Evolutionary conservation across 2,888 invertebrate species (phyloP).

Genomic region (Andrena bucephala): DNA sequence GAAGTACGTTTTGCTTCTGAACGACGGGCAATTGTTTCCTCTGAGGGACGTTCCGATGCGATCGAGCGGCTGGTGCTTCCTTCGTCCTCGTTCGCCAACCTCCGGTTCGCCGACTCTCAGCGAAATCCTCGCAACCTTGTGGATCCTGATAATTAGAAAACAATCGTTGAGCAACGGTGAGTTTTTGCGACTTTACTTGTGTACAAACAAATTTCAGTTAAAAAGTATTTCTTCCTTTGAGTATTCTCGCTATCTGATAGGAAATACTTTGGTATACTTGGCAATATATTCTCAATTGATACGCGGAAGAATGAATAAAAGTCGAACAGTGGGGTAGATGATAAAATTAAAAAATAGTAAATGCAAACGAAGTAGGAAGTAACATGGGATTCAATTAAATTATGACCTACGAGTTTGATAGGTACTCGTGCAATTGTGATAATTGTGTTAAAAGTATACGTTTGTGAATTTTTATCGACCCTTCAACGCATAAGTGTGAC

Average conservation of each 20-base stretch:
- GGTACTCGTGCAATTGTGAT: background rate
- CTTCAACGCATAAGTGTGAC: background rate
- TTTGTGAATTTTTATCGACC: background rate
- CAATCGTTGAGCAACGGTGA: conserved; percentile 4
- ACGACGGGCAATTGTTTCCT: conserved; percentile 10
- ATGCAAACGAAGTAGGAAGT: background rate
- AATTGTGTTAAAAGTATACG: background rate
- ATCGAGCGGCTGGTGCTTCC: conserved; percentile 2
- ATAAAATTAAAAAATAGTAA: no score
- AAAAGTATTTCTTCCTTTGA: no score
- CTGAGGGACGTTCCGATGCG: background rate
- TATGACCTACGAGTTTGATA: background rate
- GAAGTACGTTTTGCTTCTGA: background rate
- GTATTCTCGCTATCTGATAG: no score
- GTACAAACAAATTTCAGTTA: no score
- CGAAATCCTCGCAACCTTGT: conserved; percentile 35
- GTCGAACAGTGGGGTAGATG: no score
- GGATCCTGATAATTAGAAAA: conserved; percentile 52
- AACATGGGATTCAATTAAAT: background rate
- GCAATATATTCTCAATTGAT: no score
- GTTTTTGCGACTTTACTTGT: background rate
- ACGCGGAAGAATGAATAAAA: no score
- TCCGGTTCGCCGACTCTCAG: conserved; percentile 16
- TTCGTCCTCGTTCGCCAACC: conserved; percentile 18
- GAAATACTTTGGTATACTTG: no score